Evolutionary conservation across 2,888 invertebrate species (phyloP).

Genomic region (Laspeyria flexula): DNA sequence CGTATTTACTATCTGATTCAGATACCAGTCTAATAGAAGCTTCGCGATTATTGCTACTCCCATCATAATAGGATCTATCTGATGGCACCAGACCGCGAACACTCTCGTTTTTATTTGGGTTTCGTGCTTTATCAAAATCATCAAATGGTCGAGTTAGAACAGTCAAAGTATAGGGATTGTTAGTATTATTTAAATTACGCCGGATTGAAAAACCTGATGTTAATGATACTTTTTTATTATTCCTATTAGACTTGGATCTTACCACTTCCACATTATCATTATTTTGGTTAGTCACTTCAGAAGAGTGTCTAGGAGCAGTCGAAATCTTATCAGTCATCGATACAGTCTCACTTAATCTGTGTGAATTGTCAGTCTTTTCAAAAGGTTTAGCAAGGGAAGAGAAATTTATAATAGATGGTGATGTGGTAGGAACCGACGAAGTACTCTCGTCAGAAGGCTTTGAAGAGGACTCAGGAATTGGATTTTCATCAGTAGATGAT

Average conservation of each 20-base stretch:
- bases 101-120: slow-evolving; percentile 20
- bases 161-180: slow-evolving; percentile 79
- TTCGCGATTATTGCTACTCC: slow-evolving; percentile 53
- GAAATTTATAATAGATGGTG: slow-evolving; percentile 67
- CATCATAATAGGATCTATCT: slow-evolving; percentile 58
- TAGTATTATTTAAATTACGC: slow-evolving; percentile 70
- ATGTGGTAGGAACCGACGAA: slow-evolving; percentile 59
- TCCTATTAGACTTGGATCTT: slow-evolving; percentile 53
- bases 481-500: slow-evolving; percentile 84
- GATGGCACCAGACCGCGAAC: slow-evolving; percentile 44
- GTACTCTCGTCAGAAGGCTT: slow-evolving; percentile 70
- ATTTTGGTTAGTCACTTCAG: slow-evolving; percentile 68
- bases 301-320: slow-evolving; percentile 56
- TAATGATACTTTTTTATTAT: slow-evolving; percentile 74
- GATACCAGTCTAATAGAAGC: slow-evolving; percentile 38
- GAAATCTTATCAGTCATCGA: slow-evolving; percentile 65
- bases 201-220: slow-evolving; percentile 83
- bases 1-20: slow-evolving; percentile 41
- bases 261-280: slow-evolving; percentile 63
- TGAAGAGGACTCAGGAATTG: slow-evolving; percentile 72
- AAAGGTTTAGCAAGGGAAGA: slow-evolving; percentile 82
- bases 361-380: slow-evolving; percentile 77
- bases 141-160: slow-evolving; percentile 72
- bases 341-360: slow-evolving; percentile 70
- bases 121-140: slow-evolving; percentile 53